Base-by-base conservation (phyloP, 1,140 invertebrate species). In the Calosoma granatense region DNA sequence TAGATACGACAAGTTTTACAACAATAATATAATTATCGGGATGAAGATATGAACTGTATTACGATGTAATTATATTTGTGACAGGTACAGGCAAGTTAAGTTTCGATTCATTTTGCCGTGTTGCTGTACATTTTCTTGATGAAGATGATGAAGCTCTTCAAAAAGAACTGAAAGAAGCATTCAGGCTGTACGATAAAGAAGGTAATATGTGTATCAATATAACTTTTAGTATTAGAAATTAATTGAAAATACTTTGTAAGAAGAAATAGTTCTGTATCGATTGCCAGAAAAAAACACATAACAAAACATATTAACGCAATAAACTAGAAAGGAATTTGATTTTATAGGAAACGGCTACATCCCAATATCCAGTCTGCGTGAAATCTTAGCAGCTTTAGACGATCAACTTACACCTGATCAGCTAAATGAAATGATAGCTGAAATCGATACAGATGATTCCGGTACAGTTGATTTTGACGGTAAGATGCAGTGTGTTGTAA, bases 381-480 rank as follows among this genome's bases (percentile, higher is more conserved):
- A 90, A 70, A 90, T 90, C 61, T 72, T 90, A 1, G 77, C 82
- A 14, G 88, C 87, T 1, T 68, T 90, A 22, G 88, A 90, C 61
- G 88, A 90, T 67, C 86, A 89, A 68, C 80, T 90, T 20, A 87
- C 86, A 0, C 81, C 85, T 17, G 85, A 87, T 68, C 86, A 90
- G 69, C 77, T 90, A 61, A 87, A 90, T 64, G 86, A 88, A 63
- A 90, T 90, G 86, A 89, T 90, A 58, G 83, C 84, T 14, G 87
- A 90, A 75, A 90, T 90, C 47, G 87, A 90, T 67, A 85, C 84
- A 21, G 87, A 90, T 61, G 80, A 82, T 0, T 89, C 86, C 0
- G 88, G 88, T 56, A 90, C 88, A 1, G 88, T 91, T 14, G 88
- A 91, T 69, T 91, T 90, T 73, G 87, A 90, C 67, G 87, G 87